Conservation (phyloP, 2,797 vertebrate species). For the Anabacerthia variegaticeps region DNA sequence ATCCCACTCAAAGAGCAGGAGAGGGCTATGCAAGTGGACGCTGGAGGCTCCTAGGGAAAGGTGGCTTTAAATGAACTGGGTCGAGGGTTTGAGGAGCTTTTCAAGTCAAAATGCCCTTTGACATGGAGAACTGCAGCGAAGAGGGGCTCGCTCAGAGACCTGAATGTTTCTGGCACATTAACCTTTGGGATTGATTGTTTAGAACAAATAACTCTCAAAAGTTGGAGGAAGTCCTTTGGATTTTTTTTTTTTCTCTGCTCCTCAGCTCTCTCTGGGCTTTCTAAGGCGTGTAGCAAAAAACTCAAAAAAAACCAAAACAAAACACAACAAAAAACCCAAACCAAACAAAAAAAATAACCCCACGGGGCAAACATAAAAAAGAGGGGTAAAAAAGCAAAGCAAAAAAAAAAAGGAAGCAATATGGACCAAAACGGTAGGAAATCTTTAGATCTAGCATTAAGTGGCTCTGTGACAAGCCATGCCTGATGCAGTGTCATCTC, state of each 20-base stretch:
- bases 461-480: conserved; percentile 3
- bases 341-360: neutral
- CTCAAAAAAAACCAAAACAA: neutral
- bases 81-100: neutral
- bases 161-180: neutral
- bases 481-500: neutral
- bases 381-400: neutral
- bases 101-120: neutral
- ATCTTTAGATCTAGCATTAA: neutral
- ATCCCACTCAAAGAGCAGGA: neutral
- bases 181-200: neutral
- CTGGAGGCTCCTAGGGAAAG: neutral
- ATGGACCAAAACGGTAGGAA: conserved; percentile 43
- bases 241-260: neutral
- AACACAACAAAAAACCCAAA: neutral
- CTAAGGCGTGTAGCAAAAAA: conserved; percentile 38
- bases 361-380: neutral
- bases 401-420: neutral
- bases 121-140: neutral
- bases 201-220: conserved; percentile 38
- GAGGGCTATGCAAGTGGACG: neutral
- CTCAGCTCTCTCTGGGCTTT: neutral
- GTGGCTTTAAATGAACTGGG: neutral
- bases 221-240: neutral
- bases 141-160: neutral